Evolutionary conservation across 1,140 invertebrate species (phyloP).

Genomic region (Octopus sinensis): DNA sequence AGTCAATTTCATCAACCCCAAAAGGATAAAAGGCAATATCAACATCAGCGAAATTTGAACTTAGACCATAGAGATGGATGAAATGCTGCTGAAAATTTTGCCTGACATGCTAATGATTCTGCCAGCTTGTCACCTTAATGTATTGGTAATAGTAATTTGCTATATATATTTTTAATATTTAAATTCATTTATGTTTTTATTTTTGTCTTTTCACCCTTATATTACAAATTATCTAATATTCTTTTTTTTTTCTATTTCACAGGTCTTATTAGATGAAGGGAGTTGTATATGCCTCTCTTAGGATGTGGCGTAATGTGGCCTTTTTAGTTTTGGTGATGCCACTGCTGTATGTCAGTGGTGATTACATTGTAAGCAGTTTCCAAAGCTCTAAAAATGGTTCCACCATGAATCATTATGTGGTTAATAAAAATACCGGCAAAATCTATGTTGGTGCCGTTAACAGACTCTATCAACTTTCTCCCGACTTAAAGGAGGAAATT

Average conservation of each 20-base stretch:
- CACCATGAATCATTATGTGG: constrained; percentile 77
- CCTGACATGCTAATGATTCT: not conserved
- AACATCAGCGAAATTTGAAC: too few species aligned
- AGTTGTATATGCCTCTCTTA: not conserved
- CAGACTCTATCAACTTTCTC: constrained; percentile 84
- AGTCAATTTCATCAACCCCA: too few species aligned
- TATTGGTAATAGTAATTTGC: not conserved
- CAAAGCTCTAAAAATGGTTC: constrained; percentile 38
- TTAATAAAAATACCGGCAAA: constrained; percentile 86
- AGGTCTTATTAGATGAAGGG: not conserved
- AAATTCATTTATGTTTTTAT: not conserved
- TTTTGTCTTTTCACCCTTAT: not conserved
- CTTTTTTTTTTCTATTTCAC: not conserved
- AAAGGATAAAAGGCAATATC: too few species aligned
- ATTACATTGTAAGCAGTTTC: constrained; percentile 26
- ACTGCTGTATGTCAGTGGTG: not conserved
- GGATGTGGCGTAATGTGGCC: not conserved
- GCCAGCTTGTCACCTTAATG: not conserved
- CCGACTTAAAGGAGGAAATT: constrained; percentile 74
- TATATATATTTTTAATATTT: not conserved
- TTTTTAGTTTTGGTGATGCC: not conserved
- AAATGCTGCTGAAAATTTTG: not conserved
- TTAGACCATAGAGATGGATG: not conserved
- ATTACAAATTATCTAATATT: not conserved
- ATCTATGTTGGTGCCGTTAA: constrained; percentile 93